phyloP scores from a whole-genome alignment of 2,113 vertebrate genomes.

The Neogale vison region DNA sequence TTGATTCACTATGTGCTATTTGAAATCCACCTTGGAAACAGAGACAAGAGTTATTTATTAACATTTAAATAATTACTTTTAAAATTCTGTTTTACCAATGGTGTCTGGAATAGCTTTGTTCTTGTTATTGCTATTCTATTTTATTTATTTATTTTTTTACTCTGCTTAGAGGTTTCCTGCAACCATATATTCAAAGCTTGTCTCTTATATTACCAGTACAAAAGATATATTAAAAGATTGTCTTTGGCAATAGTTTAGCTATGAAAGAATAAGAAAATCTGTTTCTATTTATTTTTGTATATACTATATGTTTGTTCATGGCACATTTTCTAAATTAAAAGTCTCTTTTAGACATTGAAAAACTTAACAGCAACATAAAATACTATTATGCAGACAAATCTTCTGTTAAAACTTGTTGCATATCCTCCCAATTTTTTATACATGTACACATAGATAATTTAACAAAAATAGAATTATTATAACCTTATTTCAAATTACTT shows the following conservation, averaged over 20 bases:
- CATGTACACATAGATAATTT: background rate
- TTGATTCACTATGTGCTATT: background rate
- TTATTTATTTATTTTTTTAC: background rate
- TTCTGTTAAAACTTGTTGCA: background rate
- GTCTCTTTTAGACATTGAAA: background rate
- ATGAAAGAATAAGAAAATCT: slow-evolving; percentile 8
- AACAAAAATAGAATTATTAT: background rate
- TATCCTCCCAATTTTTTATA: background rate
- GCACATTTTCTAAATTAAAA: slow-evolving; percentile 12
- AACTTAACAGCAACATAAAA: background rate
- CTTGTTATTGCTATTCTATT: background rate
- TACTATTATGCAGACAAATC: background rate
- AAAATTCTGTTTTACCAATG: slow-evolving; percentile 47
- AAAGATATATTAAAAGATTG: background rate
- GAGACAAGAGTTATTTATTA: slow-evolving; percentile 1
- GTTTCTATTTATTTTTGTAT: slow-evolving; percentile 25
- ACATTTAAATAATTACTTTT: slow-evolving; percentile 35
- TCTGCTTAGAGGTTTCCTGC: background rate
- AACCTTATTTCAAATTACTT: background rate
- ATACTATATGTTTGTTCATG: background rate
- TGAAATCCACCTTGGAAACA: slow-evolving; percentile 18
- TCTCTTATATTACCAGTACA: background rate
- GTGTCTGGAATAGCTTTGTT: background rate
- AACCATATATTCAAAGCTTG: background rate
- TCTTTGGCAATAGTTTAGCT: background rate